phyloP scores from a whole-genome alignment of 1,140 invertebrate species.

The Schlechtendalia chinensis region DNA sequence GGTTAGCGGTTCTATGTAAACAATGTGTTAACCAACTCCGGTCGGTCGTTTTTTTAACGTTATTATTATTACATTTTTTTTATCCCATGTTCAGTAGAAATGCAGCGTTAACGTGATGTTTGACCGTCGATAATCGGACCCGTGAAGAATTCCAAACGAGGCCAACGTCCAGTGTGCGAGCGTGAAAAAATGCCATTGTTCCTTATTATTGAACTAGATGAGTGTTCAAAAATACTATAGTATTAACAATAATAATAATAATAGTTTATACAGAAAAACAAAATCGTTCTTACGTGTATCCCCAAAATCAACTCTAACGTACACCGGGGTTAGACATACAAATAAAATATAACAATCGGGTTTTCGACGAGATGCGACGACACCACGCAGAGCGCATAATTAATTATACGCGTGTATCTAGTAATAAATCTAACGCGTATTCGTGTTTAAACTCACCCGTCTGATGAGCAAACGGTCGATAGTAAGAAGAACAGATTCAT shows the following conservation, averaged over 20 bases:
- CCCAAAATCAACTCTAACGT: too few species aligned
- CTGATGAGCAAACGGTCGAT: too few species aligned
- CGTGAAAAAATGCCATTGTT: slow-evolving; percentile 40
- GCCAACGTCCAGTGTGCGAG: slow-evolving; percentile 29
- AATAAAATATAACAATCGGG: too few species aligned
- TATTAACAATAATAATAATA: slow-evolving; percentile 13
- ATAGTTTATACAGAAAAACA: slow-evolving; percentile 21
- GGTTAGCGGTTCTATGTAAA: slow-evolving; percentile 24
- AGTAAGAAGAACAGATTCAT: too few species aligned
- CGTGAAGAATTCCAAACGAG: slow-evolving; percentile 47
- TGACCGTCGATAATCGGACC: slow-evolving; percentile 43
- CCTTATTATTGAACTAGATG: slow-evolving; percentile 40
- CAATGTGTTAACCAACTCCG: slow-evolving; percentile 2
- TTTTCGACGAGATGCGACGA: too few species aligned
- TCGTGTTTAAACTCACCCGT: too few species aligned
- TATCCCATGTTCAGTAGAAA: slow-evolving; percentile 32
- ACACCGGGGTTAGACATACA: too few species aligned
- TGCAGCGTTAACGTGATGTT: slow-evolving; percentile 44
- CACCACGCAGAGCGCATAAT: too few species aligned
- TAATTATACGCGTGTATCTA: too few species aligned
- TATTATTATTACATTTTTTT: slow-evolving; percentile 27
- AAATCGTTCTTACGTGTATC: background rate
- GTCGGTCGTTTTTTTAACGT: background rate
- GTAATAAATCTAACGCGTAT: too few species aligned
- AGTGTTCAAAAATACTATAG: slow-evolving; percentile 22